Evolutionary conservation across 2,888 invertebrate species (phyloP), one percentile per base, ranked within the genome.

Genomic region (Craniophora ligustri): DNA sequence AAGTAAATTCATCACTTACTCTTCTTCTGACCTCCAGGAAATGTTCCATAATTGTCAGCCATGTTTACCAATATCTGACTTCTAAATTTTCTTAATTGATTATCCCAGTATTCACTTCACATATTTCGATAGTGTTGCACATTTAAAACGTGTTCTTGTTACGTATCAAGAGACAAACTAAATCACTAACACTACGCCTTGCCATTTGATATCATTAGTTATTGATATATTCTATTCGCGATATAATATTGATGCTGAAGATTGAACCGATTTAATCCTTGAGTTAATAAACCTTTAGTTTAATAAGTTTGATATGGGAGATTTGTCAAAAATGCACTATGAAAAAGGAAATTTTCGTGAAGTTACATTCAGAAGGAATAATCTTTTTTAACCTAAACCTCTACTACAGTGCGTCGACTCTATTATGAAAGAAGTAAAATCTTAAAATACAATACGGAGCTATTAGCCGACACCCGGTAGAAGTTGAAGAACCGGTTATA

Each of bases 1-100:
- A 4, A 18, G 14, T 0, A 28, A 32, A 36, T 30, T 6, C 10
- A 11, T 10, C 11, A 55, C 69, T 69, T 32, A 69, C 69, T 36
- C 31, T 45, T 47, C 0, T 38, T 10, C 6, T 7, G 10, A 14
- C 36, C 38, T 4, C 7, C 38, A 7, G 0, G 0, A 44, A 69
- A 69, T 1, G 69, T 69, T 38, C 69, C 69, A 55, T 69, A 69
- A 14, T 41, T 34, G 13, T 30, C 36, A 2, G 0, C 50, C 69
- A 69, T 69, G 5, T 40, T 66, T 36, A 3, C 2, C 5, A 36
- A 8, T 5, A 19, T 26, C n/a, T n/a, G n/a, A 23, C 3, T n/a
- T 26, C 26, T 0, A n/a, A 6, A n/a, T 32, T n/a, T 28, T 7
- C 5, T 34, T 40, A 32, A 36, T 23, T 14, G 36, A 5, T 10